Conservation (phyloP, 2,113 vertebrate species). For the Thalassarche chlororhynchos region DNA sequence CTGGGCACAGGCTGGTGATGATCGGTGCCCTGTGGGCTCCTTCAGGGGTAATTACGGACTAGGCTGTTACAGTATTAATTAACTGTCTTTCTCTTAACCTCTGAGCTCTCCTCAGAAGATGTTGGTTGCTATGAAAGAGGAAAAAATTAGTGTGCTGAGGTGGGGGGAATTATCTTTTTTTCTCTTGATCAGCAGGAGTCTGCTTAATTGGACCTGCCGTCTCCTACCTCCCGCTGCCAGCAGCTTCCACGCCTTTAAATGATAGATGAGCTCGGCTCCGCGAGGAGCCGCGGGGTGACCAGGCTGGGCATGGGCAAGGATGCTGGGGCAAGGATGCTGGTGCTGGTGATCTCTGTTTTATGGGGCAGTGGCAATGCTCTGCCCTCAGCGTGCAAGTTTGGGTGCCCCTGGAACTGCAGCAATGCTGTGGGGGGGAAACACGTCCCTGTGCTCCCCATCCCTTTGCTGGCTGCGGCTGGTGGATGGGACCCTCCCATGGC, state of each 20-base stretch:
- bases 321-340: not conserved
- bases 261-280: not conserved
- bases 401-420: not conserved
- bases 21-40: not conserved
- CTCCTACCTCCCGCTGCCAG: not conserved
- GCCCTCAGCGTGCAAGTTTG: not conserved
- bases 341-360: not conserved
- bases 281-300: not conserved
- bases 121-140: slow-evolving; percentile 21
- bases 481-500: not conserved
- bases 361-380: not conserved
- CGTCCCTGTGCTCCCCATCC: not conserved
- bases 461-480: not conserved
- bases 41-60: slow-evolving; percentile 33
- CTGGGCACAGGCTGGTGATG: not conserved
- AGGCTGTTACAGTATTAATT: slow-evolving; percentile 9
- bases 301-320: not conserved
- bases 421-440: not conserved
- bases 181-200: slow-evolving; percentile 1
- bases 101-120: slow-evolving; percentile 10
- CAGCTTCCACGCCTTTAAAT: not conserved
- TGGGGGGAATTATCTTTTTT: not conserved
- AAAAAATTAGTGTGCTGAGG: not conserved
- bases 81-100: slow-evolving; percentile 31
- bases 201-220: slow-evolving; percentile 10